Evolutionary conservation across 2,113 vertebrate species (phyloP), one percentile per base, ranked within the genome.

Genomic region (Grammomys surdaster): DNA sequence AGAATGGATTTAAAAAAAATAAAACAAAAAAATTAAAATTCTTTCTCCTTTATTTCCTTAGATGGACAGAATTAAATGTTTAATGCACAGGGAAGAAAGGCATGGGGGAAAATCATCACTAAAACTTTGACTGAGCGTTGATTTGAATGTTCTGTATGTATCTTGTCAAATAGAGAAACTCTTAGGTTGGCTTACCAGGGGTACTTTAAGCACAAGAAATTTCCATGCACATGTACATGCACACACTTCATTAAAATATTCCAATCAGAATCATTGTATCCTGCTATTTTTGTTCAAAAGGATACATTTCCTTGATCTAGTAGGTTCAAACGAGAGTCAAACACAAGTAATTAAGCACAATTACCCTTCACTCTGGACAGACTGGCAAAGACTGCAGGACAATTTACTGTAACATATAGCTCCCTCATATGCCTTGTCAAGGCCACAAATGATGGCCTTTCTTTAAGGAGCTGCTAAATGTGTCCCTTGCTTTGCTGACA

Each of bases 341-440:
- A 70, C 88, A 89, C 16, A 89, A 70, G 78, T 7, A 31, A 60
- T 78, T 82, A 46, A 93, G 6, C 58, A 56, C 36, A 93, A 76
- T 84, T 31, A 40, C 4, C 7, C 0, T 0, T 82, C 76, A 88
- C 54, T 80, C 43, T 93, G n/a, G 26, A 95, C 51, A 76, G 3
- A 60, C 14, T 31, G 72, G 0, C 33, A 95, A 93, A 40, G 43
- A 88, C 75, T 92, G 1, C 36, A 96, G 86, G 70, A 9, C 65
- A 87, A 93, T 78, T 96, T 86, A 90, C 36, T 88, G 17, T 94
- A 54, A 81, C 60, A 24, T 88, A 97, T 96, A 88, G 91, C 60
- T 92, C 73, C 77, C 31, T 96, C 81, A 90, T 60, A 95, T 6
- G 8, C 20, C 54, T 84, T 93, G 95, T 78, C 1, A 67, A 40